phyloP scores from a whole-genome alignment of 2,113 vertebrate genomes.

The Clupea harengus region DNA sequence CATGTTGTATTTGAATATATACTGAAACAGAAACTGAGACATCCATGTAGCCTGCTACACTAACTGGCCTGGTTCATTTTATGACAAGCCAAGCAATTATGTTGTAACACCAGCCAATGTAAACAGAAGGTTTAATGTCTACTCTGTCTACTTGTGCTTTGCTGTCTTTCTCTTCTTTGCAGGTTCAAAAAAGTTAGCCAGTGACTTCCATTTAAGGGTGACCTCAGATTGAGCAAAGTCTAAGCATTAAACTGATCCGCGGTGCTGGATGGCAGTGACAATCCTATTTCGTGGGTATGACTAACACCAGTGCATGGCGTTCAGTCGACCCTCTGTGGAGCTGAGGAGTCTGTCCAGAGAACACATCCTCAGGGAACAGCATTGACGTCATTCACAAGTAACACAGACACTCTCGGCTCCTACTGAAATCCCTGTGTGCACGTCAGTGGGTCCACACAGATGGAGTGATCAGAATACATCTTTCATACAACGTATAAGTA shows the following conservation, averaged over 20 bases:
- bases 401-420: neutral
- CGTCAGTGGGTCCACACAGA: neutral
- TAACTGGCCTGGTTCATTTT: neutral
- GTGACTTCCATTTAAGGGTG: neutral
- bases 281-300: conserved; percentile 13
- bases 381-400: neutral
- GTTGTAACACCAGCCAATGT: neutral
- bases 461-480: neutral
- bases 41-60: neutral
- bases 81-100: neutral
- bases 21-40: neutral
- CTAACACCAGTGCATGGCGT: neutral
- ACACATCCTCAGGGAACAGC: neutral
- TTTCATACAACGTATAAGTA: neutral
- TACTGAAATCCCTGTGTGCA: neutral
- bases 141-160: neutral
- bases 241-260: neutral
- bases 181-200: neutral
- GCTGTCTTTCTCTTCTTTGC: neutral
- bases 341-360: neutral
- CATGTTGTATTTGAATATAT: neutral
- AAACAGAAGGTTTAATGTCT: neutral
- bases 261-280: neutral
- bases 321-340: neutral
- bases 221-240: neutral